phyloP scores from a whole-genome alignment of 2,113 vertebrate species.

The Herpetotheres cachinnans region DNA sequence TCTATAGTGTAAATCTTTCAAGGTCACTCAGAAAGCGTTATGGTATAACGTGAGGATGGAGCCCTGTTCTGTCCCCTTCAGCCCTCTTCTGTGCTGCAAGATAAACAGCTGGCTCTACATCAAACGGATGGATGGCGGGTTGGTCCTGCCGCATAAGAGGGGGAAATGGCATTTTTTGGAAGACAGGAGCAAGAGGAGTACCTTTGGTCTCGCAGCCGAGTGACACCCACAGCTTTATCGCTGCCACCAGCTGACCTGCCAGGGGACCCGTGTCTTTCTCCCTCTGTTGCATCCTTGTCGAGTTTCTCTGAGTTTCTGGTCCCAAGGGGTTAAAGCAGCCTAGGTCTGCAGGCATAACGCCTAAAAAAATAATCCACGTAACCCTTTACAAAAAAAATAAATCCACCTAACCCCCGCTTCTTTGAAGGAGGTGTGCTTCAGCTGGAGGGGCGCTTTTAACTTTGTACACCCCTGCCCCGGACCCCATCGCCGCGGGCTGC shows the following conservation, averaged over 20 bases:
- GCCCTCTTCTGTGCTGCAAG: background rate
- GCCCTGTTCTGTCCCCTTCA: background rate
- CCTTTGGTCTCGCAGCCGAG: background rate
- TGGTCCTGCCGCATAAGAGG: background rate
- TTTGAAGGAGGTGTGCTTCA: background rate
- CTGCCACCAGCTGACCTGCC: background rate
- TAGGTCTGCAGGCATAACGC: fast-evolving
- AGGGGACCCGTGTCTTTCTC: background rate
- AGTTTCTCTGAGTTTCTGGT: background rate
- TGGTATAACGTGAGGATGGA: fast-evolving
- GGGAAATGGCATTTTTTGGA: background rate
- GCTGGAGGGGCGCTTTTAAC: background rate
- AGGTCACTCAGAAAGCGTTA: background rate
- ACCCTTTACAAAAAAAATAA: background rate
- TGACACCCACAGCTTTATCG: fast-evolving
- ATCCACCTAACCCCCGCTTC: fast-evolving
- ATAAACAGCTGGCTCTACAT: background rate
- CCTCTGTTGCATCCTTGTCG: too few relatives aligned
- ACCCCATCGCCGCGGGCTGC: fast-evolving
- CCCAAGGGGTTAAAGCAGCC: background rate
- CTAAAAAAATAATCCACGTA: fast-evolving
- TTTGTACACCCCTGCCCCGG: background rate
- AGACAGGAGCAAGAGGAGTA: too few relatives aligned
- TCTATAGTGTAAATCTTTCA: background rate
- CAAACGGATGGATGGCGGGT: fast-evolving